These are phyloP conservation scores for Aethes cnicana DNA, from an alignment of 2,888 invertebrate species.

Conservation along the genomic window DNA sequence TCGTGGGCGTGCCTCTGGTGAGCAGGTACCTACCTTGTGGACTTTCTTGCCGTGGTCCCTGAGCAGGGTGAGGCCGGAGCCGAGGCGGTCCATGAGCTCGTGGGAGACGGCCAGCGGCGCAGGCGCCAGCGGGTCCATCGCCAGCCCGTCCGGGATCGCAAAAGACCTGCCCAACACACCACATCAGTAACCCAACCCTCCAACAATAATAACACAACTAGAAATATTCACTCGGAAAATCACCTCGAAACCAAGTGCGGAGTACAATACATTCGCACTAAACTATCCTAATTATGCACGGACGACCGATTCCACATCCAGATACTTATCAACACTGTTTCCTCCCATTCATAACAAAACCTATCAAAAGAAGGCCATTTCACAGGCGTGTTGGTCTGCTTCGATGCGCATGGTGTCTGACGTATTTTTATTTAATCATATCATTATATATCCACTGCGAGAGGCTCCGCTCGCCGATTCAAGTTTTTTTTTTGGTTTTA, in stretches of 20 bases:
- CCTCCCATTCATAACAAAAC: no score
- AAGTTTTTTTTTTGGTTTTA: slow-evolving; percentile 17
- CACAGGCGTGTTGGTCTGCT: neutral
- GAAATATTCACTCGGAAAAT: slow-evolving; percentile 12
- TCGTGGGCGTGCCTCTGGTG: no score
- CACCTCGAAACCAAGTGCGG: no score
- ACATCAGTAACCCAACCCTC: slow-evolving; percentile 9
- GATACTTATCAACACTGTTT: no score
- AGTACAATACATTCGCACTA: no score
- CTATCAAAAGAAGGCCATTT: no score
- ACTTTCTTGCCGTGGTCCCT: slow-evolving; percentile 75
- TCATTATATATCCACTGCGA: slow-evolving; percentile 9
- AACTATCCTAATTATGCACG: no score
- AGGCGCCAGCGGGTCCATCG: slow-evolving; percentile 74
- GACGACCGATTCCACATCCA: no score
- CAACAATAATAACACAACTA: slow-evolving; percentile 6
- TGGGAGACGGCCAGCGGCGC: slow-evolving; percentile 71
- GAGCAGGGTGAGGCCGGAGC: slow-evolving; percentile 67
- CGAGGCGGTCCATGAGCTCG: slow-evolving; percentile 75
- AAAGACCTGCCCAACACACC: slow-evolving; percentile 58
- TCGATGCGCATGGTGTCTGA: neutral
- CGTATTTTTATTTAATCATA: slow-evolving; percentile 1
- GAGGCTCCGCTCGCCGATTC: neutral
- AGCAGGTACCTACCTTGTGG: slow-evolving; percentile 60
- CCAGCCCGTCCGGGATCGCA: slow-evolving; percentile 74